A percentile compares a stretch with the other conserved stretches of the same genome.
These are phyloP conservation scores for Takifugu bimaculatus DNA, from an alignment of 2,113 vertebrate genomes.

Conservation along the genomic window DNA sequence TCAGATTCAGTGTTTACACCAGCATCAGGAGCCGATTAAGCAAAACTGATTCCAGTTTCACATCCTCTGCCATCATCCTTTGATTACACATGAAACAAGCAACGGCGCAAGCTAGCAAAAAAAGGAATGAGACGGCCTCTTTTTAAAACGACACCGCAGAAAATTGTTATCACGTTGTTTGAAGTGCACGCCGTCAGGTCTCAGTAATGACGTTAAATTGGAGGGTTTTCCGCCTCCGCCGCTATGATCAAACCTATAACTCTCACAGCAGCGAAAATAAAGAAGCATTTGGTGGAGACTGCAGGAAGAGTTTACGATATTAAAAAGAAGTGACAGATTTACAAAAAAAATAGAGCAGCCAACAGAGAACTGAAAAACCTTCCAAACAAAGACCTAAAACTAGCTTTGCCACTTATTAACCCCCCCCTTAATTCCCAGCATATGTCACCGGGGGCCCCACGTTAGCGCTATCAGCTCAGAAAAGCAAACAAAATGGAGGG, in stretches of 20 bases:
- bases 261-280: too few relatives aligned
- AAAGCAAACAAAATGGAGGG: constrained; percentile 41
- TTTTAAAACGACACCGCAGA: background rate
- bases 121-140: background rate
- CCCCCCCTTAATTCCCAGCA: constrained; percentile 16
- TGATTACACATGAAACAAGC: constrained; percentile 15
- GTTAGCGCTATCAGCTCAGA: constrained; percentile 9
- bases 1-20: constrained; percentile 67
- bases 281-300: too few relatives aligned
- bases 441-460: constrained; percentile 21
- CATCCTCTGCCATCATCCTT: constrained; percentile 35
- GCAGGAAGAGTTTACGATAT: too few relatives aligned
- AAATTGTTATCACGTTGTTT: too few relatives aligned
- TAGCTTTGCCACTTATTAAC: background rate
- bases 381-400: background rate
- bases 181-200: too few relatives aligned
- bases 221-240: too few relatives aligned
- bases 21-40: constrained; percentile 66
- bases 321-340: background rate
- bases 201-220: too few relatives aligned
- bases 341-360: background rate
- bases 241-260: too few relatives aligned
- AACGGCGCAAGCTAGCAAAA: background rate
- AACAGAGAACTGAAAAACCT: background rate
- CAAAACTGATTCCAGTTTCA: constrained; percentile 58